Percentiles rank a stretch among this genome's conserved stretches.
phyloP scores from a whole-genome alignment of 2,113 vertebrate genomes.

The Cynoglossus semilaevis region DNA sequence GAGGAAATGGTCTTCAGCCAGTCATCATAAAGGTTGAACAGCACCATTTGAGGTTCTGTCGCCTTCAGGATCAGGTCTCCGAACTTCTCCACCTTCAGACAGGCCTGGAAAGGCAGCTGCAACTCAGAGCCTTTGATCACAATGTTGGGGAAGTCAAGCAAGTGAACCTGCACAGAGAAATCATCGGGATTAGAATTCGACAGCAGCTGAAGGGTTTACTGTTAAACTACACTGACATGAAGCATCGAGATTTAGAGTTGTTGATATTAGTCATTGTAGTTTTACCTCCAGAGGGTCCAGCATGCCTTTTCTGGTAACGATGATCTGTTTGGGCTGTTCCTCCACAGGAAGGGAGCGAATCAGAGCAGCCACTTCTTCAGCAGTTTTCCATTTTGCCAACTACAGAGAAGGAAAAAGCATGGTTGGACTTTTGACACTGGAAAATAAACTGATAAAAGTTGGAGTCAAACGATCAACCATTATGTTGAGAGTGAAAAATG shows the following conservation, averaged over 20 bases:
- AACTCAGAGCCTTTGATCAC: conserved; percentile 98
- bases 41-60: conserved; percentile 98
- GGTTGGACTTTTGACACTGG: neutral
- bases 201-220: too few species aligned
- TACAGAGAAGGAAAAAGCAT: conserved; percentile 46
- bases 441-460: neutral
- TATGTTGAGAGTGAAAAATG: neutral
- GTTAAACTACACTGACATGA: too few species aligned
- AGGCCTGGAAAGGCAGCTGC: conserved; percentile 98
- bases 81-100: conserved; percentile 98
- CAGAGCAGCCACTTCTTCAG: conserved; percentile 96
- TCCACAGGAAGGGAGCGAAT: conserved; percentile 97
- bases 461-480: neutral
- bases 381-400: conserved; percentile 99
- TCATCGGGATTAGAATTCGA: neutral
- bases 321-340: conserved; percentile 99
- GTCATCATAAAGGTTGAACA: conserved; percentile 98
- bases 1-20: conserved; percentile 99
- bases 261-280: neutral
- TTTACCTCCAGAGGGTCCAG: conserved; percentile 94
- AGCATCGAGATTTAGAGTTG: too few species aligned
- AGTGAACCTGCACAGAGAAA: conserved; percentile 84
- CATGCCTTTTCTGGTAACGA: conserved; percentile 98
- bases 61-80: conserved; percentile 98
- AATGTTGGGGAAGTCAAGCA: conserved; percentile 99